Evolutionary conservation across 92 coral and sea anemone genomes (phyloP).

Genomic region (Chrysogorgia sp.): DNA sequence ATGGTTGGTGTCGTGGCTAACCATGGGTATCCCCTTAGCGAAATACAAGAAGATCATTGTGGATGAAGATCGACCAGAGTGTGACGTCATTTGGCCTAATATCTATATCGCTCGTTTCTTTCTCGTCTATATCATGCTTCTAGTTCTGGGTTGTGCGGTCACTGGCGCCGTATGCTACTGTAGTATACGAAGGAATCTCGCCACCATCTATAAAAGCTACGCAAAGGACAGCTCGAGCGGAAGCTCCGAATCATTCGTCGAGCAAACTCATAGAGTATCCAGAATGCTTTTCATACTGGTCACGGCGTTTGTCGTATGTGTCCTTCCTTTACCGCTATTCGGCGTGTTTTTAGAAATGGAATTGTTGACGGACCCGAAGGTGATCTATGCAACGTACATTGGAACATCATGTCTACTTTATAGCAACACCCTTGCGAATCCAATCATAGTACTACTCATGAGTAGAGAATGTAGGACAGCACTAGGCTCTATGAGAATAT

Average conservation of each 20-base stretch:
- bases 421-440: conserved; percentile 38
- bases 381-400: conserved; percentile 9
- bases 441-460: conserved; percentile 13
- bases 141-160: conserved; percentile 15
- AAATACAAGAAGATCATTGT: conserved; percentile 7
- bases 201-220: neutral
- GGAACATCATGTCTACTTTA: conserved; percentile 10
- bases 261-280: conserved; percentile 17
- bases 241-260: conserved; percentile 3
- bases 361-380: neutral
- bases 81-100: conserved; percentile 34
- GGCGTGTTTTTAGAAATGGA: conserved; percentile 8
- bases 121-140: neutral
- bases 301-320: conserved; percentile 21
- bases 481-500: neutral
- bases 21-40: conserved; percentile 23
- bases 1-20: conserved; percentile 17
- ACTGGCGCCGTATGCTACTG: conserved; percentile 7
- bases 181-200: conserved; percentile 11
- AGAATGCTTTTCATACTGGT: conserved; percentile 13
- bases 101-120: conserved; percentile 6
- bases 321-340: conserved; percentile 18
- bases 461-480: conserved; percentile 17
- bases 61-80: neutral
- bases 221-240: neutral